A percentile compares a stretch with the other conserved stretches of the same genome.
Evolutionary conservation across 2,797 vertebrate genomes (phyloP).

Genomic region (Enoplosus armatus): DNA sequence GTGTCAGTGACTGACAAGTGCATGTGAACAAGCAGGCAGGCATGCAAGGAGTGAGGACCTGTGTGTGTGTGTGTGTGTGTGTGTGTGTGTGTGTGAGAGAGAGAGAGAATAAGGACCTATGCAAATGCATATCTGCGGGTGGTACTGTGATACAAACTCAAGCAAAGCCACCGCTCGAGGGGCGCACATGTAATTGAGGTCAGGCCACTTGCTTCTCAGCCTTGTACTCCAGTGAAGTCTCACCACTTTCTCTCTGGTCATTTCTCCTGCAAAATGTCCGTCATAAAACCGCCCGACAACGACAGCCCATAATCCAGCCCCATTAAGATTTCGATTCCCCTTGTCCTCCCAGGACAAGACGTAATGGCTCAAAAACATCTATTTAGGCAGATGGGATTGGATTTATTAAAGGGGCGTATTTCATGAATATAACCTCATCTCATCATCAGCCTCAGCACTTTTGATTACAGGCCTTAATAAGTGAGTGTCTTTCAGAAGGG

Average conservation of each 20-base stretch:
- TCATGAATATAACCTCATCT: conserved; percentile 65
- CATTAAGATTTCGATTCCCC: conserved; percentile 66
- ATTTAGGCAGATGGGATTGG: conserved; percentile 67
- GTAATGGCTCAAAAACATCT: conserved; percentile 75
- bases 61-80: not conserved
- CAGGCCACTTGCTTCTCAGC: conserved; percentile 27
- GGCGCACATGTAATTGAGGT: conserved; percentile 50
- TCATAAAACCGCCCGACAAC: conserved; percentile 50
- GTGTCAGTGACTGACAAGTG: not conserved
- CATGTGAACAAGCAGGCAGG: not conserved
- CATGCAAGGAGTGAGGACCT: not conserved
- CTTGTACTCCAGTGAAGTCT: conserved; percentile 35
- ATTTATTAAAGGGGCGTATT: conserved; percentile 70
- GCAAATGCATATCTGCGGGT: conserved; percentile 22
- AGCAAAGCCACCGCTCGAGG: conserved; percentile 22
- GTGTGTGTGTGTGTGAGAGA: not conserved
- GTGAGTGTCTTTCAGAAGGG: conserved; percentile 65
- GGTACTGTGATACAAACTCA: not conserved
- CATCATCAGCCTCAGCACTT: conserved; percentile 59
- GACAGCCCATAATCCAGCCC: conserved; percentile 50
- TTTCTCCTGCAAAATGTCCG: conserved; percentile 52
- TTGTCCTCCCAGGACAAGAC: conserved; percentile 60
- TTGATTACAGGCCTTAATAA: conserved; percentile 67
- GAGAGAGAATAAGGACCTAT: conserved; percentile 2
- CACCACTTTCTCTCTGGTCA: conserved; percentile 13